phyloP scores from a whole-genome alignment of 2,113 vertebrate genomes.

The Psittacula cyanocephala region DNA sequence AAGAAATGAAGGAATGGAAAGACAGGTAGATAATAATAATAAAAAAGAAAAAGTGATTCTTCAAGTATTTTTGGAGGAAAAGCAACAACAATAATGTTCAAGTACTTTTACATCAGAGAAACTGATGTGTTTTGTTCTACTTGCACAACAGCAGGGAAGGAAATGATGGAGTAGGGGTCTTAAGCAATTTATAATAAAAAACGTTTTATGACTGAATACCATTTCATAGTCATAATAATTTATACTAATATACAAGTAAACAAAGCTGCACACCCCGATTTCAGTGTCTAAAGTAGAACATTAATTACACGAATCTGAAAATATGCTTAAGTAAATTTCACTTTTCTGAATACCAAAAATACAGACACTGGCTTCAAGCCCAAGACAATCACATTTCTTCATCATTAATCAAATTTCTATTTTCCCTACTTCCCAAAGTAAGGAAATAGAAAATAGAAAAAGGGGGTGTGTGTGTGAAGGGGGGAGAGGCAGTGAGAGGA shows the following conservation, averaged over 20 bases:
- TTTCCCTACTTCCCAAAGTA: background rate
- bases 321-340: background rate
- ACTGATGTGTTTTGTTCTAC: background rate
- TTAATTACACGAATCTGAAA: background rate
- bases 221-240: background rate
- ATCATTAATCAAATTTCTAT: background rate
- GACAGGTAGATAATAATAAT: background rate
- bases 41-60: background rate
- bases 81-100: background rate
- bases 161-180: background rate
- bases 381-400: background rate
- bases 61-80: background rate
- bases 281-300: background rate
- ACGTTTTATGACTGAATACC: background rate
- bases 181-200: background rate
- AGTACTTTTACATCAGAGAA: background rate
- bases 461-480: no score
- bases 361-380: background rate
- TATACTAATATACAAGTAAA: background rate
- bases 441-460: background rate
- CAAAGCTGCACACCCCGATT: background rate
- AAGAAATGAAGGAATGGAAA: background rate
- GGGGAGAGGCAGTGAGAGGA: background rate
- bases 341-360: background rate
- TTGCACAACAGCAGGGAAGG: background rate